phyloP scores from a whole-genome alignment of 1,140 invertebrate species.

The Leucophenga varia region DNA sequence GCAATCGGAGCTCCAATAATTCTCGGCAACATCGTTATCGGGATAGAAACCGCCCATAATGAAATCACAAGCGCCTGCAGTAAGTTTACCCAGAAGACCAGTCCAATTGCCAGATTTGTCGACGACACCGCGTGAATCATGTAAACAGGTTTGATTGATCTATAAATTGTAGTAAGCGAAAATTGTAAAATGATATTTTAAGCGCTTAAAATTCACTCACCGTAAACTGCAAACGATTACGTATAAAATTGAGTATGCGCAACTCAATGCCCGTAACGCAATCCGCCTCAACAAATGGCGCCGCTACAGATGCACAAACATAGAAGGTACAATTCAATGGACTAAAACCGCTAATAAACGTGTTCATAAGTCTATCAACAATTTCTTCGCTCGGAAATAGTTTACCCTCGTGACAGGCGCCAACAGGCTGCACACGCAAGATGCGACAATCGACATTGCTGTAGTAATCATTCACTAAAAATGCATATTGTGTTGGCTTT shows the following conservation, averaged over 20 bases:
- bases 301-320: constrained; percentile 40
- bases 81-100: constrained; percentile 55
- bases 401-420: constrained; percentile 27
- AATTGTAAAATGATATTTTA: too few species aligned
- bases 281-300: constrained; percentile 46
- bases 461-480: constrained; percentile 47
- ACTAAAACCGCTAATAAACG: constrained; percentile 32
- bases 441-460: constrained; percentile 36
- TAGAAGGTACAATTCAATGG: constrained; percentile 44
- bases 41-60: constrained; percentile 60
- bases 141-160: constrained; percentile 55
- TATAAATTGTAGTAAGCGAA: constrained; percentile 3
- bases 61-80: constrained; percentile 56
- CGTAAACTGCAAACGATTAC: constrained; percentile 35
- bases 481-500: constrained; percentile 29
- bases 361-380: constrained; percentile 24
- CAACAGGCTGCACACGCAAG: constrained; percentile 31
- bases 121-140: constrained; percentile 60
- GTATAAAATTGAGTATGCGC: constrained; percentile 39
- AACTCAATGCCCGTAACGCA: constrained; percentile 44
- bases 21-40: constrained; percentile 59
- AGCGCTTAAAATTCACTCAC: too few species aligned
- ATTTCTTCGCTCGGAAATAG: constrained; percentile 13
- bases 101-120: constrained; percentile 55
- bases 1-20: constrained; percentile 58